Conservation (phyloP, 2,888 invertebrate genomes). For the Hemistola chrysoprasaria region DNA sequence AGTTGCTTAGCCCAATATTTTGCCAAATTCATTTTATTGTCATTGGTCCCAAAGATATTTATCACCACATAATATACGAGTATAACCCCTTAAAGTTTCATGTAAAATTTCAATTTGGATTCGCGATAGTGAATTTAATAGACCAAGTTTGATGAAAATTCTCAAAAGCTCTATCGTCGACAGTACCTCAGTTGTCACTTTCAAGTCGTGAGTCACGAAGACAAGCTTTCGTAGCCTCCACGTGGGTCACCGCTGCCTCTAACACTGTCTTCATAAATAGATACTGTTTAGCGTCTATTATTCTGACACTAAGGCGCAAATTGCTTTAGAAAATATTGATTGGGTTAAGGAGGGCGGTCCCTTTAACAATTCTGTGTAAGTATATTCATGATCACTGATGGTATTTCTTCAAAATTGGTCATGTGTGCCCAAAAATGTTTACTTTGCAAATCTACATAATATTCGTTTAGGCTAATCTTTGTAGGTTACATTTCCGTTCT, state of each 20-base stretch:
- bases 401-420: no score
- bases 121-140: conserved; percentile 1
- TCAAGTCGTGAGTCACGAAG: conserved; percentile 68
- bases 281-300: conserved; percentile 45
- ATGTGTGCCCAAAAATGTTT: conserved; percentile 4
- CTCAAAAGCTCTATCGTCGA: conserved; percentile 32
- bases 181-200: conserved; percentile 65
- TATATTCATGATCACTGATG: no score
- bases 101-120: no score
- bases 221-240: conserved; percentile 52
- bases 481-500: conserved; percentile 15
- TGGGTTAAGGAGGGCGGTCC: conserved; percentile 19
- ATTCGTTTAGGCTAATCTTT: conserved; percentile 9
- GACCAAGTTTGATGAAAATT: no score
- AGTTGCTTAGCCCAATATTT: no score
- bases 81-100: no score
- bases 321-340: conserved; percentile 25
- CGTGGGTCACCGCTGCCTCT: conserved; percentile 26
- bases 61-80: no score
- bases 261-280: conserved; percentile 39
- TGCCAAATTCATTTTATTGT: no score
- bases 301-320: conserved; percentile 39
- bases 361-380: no score
- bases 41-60: no score
- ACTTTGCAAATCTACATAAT: conserved; percentile 10